A percentile compares a stretch with the other conserved stretches of the same genome.
phyloP scores from a whole-genome alignment of 2,797 vertebrate species.

The Pangasius mekongensis region DNA sequence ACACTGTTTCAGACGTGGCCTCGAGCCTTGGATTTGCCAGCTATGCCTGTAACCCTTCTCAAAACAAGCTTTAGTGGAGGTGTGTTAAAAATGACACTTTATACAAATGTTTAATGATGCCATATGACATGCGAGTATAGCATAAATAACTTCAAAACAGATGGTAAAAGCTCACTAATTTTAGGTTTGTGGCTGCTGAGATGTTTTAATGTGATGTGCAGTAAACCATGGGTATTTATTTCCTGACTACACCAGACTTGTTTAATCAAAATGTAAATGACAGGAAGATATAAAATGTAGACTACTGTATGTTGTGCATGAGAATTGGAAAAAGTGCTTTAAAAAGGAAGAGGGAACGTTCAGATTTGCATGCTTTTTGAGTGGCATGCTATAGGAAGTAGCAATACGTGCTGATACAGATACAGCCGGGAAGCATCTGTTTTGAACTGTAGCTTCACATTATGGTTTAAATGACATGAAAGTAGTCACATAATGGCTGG shows the following conservation, averaged over 20 bases:
- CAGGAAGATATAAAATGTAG: conserved; percentile 42
- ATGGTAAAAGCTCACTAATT: conserved; percentile 33
- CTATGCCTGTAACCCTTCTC: conserved; percentile 66
- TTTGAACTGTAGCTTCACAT: not conserved
- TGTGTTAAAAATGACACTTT: conserved; percentile 45
- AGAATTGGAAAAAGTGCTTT: conserved; percentile 49
- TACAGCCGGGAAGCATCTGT: not conserved
- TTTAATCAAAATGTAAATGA: conserved; percentile 60
- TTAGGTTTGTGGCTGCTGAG: conserved; percentile 27
- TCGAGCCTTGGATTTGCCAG: conserved; percentile 66
- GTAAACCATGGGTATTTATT: conserved; percentile 48
- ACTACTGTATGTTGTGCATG: conserved; percentile 27
- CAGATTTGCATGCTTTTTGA: conserved; percentile 30
- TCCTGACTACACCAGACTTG: conserved; percentile 45
- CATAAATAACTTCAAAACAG: conserved; percentile 46
- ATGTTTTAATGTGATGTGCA: conserved; percentile 29
- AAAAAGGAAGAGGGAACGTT: conserved; percentile 29
- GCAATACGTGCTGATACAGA: conserved; percentile 46
- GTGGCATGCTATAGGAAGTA: conserved; percentile 16
- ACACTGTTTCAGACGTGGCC: conserved; percentile 69
- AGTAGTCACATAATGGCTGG: not conserved
- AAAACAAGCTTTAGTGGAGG: conserved; percentile 62
- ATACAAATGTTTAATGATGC: conserved; percentile 55
- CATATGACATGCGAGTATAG: not conserved
- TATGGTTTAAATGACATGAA: not conserved